Conservation (phyloP, 2,797 vertebrate species). For the Manis crassicaudata region DNA sequence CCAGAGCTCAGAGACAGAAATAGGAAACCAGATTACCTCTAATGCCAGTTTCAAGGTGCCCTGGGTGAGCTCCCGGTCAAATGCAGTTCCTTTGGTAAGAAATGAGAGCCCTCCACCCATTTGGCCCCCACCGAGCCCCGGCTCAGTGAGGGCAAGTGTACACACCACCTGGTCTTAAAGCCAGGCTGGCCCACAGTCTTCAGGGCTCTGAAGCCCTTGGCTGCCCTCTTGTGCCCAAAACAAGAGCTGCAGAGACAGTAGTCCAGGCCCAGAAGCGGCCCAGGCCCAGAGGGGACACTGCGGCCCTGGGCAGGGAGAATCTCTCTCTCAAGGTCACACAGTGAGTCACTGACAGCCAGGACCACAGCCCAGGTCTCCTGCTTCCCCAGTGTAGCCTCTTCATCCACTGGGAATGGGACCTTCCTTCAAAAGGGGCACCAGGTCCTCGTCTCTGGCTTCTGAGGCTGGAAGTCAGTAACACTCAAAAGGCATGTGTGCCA, state of each 20-base stretch:
- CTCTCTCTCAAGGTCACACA: not conserved
- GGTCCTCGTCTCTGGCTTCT: not conserved
- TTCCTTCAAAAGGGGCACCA: not conserved
- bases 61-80: not conserved
- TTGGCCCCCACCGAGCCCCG: not conserved
- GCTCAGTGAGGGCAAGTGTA: not conserved
- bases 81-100: not conserved
- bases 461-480: not conserved
- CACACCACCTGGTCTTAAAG: rapidly evolving
- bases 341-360: not conserved
- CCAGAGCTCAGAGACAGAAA: not conserved
- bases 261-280: rapidly evolving
- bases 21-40: not conserved
- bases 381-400: not conserved
- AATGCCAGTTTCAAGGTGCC: not conserved
- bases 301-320: not conserved
- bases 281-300: not conserved
- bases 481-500: not conserved
- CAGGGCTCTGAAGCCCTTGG: not conserved
- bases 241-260: not conserved
- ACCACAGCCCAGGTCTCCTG: not conserved
- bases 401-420: not conserved
- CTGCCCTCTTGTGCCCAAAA: slow-evolving; percentile 58
- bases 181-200: rapidly evolving
- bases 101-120: not conserved